Percentiles rank a stretch among this genome's conserved stretches.
phyloP scores from a whole-genome alignment of 2,888 invertebrate species.

The Trachelus iudaicus region DNA sequence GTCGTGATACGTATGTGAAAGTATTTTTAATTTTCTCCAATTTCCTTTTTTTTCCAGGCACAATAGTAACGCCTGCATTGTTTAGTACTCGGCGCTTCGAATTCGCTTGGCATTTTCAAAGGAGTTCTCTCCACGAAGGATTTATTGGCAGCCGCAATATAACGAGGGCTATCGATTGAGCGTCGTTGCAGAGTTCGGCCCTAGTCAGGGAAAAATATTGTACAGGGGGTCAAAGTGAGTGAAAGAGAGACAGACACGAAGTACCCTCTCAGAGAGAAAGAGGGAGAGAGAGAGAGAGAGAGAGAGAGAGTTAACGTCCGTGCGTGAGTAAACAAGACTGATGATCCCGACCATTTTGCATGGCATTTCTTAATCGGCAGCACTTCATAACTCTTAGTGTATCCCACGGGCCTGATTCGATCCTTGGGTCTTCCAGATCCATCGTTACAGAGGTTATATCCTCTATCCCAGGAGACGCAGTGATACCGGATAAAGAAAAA shows the following conservation, averaged over 20 bases:
- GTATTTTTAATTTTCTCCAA: background rate
- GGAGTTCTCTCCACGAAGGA: background rate
- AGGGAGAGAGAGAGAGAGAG: background rate
- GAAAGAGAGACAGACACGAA: background rate
- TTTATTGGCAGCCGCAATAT: background rate
- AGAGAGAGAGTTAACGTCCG: slow-evolving; percentile 10
- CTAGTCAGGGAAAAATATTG: background rate
- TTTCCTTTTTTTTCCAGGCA: background rate
- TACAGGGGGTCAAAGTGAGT: background rate
- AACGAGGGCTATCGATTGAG: background rate
- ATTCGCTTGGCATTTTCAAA: background rate
- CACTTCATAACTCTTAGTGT: background rate
- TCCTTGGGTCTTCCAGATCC: background rate
- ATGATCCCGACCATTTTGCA: background rate
- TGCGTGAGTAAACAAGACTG: slow-evolving; percentile 14
- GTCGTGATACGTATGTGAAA: background rate
- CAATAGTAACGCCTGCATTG: background rate
- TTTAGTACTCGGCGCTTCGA: background rate
- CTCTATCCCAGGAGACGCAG: background rate
- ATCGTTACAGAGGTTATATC: background rate
- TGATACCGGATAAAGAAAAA: background rate
- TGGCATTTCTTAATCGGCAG: background rate
- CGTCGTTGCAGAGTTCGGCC: background rate
- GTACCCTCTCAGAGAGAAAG: background rate
- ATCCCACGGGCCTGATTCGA: background rate